Conservation (phyloP, 2,113 vertebrate species). For the Zonotrichia leucophrys region DNA sequence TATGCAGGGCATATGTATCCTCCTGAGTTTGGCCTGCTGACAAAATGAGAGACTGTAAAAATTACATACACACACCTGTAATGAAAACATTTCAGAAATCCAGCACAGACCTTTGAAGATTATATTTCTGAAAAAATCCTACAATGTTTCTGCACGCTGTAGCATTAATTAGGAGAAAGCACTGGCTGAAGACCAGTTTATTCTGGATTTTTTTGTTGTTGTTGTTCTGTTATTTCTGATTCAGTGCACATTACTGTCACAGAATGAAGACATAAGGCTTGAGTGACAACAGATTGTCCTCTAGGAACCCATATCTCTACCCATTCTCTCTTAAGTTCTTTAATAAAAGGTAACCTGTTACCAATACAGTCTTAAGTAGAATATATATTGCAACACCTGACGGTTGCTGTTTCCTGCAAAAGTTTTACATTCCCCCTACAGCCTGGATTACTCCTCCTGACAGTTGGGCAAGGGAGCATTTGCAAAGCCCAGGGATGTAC, state of each 20-base stretch:
- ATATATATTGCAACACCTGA: neutral
- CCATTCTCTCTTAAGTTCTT: neutral
- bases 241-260: neutral
- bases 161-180: neutral
- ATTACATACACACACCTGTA: neutral
- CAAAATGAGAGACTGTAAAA: neutral
- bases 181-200: neutral
- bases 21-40: neutral
- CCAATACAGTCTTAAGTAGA: neutral
- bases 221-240: neutral
- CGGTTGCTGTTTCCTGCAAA: neutral
- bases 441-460: neutral
- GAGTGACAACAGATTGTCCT: neutral
- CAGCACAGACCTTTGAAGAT: neutral
- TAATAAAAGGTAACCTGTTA: neutral
- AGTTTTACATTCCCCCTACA: neutral
- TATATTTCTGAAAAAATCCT: neutral
- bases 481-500: neutral
- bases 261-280: neutral
- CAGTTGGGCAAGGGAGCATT: neutral
- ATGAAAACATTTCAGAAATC: neutral
- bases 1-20: rapidly evolving
- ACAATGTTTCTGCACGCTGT: neutral
- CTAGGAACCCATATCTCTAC: neutral
- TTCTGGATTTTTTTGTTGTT: neutral